Base-by-base conservation (phyloP, 2,113 vertebrate species). In the Campylorhamphus procurvoides region DNA sequence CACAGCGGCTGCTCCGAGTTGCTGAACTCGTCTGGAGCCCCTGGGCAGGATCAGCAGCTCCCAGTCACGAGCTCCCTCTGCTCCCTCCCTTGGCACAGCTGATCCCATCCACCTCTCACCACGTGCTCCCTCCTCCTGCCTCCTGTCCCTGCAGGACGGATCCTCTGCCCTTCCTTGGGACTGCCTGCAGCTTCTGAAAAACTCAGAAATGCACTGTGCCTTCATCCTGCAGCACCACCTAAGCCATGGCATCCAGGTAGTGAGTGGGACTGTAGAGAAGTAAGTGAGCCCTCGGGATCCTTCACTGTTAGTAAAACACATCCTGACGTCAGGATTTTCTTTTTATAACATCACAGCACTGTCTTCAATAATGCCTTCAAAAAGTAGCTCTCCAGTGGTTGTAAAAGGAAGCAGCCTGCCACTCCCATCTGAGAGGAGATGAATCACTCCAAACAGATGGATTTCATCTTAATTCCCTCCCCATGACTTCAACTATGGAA, bases 381-480 rank as follows among this genome's bases (percentile, higher is more conserved):
- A 75, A 90, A 79, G 91, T 11, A 94, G 78, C 85, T 56, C 72
- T 37, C 4, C 3, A 4, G 55, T 55, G 71, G 71, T 50, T 88
- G 85, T 74, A 66, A 74, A 92, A 91, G 72, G 90, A 90, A 92
- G 93, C 82, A 78, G 50, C 55, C 90, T 67, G 92, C 92, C 94
- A 83, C 92, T 96, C 95, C 95, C 94, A 88, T 63, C 55, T 55
- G 75, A 68, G 59, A 81, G 56, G 60, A 79, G 89, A 93, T 96
- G 89, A 97, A 97, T 96, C 94, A 96, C 85, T 94, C 25, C 9
- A 77, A 97, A 92, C 85, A 92, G 90, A 96, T 0, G 40, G 88
- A 94, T 94, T 92, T 93, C 56, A 88, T 93, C 89, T 92, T 75
- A 80, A 85, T 94, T 95, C 88, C 52, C 90, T 93, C 63, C 68